Evolutionary conservation across 1,140 invertebrate species (phyloP).

Genomic region (Campoletis sonorensis): DNA sequence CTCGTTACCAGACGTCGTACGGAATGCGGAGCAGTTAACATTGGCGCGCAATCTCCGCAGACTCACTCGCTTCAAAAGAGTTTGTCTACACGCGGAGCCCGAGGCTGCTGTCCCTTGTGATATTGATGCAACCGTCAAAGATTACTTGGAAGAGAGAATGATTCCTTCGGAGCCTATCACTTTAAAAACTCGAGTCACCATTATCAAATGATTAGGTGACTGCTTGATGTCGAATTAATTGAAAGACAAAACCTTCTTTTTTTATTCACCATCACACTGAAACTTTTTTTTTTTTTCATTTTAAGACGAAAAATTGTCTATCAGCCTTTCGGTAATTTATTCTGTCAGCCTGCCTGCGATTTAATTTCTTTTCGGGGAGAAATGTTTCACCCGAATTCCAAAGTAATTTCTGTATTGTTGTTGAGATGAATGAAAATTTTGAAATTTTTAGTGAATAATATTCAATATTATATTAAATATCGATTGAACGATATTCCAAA

Average conservation of each 20-base stretch:
- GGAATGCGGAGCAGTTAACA: conserved; percentile 1
- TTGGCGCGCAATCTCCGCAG: neutral
- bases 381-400: no score
- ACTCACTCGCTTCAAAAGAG: neutral
- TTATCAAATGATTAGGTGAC: neutral
- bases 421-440: no score
- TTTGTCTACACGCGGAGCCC: neutral
- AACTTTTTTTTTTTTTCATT: no score
- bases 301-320: no score
- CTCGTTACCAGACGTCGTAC: neutral
- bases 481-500: no score
- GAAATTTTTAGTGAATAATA: no score
- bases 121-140: conserved; percentile 7
- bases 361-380: no score
- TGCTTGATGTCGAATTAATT: neutral
- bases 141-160: neutral
- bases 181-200: neutral
- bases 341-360: no score
- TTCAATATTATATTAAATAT: no score
- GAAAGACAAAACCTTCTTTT: neutral
- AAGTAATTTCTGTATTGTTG: no score
- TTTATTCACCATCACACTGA: no score
- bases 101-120: neutral
- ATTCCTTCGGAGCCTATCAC: neutral
- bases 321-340: no score